A percentile compares a stretch with the other conserved stretches of the same genome.
phyloP scores from a whole-genome alignment of 53 echinoderm and acorn worm genomes.

The Luidia sarsii region DNA sequence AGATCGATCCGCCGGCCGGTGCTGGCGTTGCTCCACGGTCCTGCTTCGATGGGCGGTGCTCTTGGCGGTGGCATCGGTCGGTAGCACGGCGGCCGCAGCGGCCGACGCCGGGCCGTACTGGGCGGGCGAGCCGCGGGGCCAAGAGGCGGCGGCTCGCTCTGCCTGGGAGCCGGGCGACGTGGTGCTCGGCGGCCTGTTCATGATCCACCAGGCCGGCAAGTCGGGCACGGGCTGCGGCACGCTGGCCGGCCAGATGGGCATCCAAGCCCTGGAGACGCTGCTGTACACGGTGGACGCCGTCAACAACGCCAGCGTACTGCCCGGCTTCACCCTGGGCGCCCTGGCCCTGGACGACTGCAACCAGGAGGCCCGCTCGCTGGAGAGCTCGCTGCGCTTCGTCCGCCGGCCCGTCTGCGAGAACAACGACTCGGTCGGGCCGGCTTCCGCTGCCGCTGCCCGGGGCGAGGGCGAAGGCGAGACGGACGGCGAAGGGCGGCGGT shows the following conservation, averaged over 20 bases:
- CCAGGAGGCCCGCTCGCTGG: slow-evolving; percentile 74
- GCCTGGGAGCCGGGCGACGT: slow-evolving; percentile 61
- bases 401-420: slow-evolving; percentile 39
- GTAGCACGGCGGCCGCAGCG: not conserved
- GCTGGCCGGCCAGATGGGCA: slow-evolving; percentile 68
- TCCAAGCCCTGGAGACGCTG: slow-evolving; percentile 89
- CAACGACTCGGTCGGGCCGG: slow-evolving; percentile 1
- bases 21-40: too few relatives aligned
- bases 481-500: not conserved
- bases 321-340: slow-evolving; percentile 82
- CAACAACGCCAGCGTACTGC: slow-evolving; percentile 77
- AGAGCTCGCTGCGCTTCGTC: slow-evolving; percentile 84
- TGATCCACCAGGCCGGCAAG: slow-evolving; percentile 73
- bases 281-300: slow-evolving; percentile 74
- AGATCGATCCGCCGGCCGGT: too few relatives aligned
- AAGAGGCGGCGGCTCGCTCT: not conserved
- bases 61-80: not conserved
- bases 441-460: too few relatives aligned
- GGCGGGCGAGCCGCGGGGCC: too few relatives aligned
- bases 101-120: too few relatives aligned
- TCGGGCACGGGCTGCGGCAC: slow-evolving; percentile 66
- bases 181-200: slow-evolving; percentile 76
- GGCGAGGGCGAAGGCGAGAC: not conserved
- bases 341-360: slow-evolving; percentile 90
- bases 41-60: too few relatives aligned